These are phyloP conservation scores for Nomada fucata DNA, from an alignment of 2,888 invertebrate species.

Conservation along the genomic window DNA sequence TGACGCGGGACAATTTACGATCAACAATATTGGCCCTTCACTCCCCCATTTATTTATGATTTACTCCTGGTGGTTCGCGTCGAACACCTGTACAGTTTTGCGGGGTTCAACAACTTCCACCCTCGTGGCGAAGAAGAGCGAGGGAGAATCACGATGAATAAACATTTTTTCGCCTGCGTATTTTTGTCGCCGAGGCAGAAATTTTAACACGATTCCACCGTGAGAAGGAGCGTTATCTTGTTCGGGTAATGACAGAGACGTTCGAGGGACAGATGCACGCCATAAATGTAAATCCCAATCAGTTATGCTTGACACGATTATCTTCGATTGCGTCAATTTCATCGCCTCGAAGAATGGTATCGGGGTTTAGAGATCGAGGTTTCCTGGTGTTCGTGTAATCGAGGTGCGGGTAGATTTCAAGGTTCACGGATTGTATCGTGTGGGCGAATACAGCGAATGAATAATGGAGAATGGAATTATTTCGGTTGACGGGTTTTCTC, in stretches of 20 bases:
- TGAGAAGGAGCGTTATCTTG: conserved; percentile 1
- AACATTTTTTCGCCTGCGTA: conserved; percentile 24
- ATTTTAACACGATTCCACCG: neutral
- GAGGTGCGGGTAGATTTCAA: too few species aligned
- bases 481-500: neutral
- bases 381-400: neutral
- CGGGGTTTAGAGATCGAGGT: neutral
- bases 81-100: neutral
- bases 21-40: conserved; percentile 18
- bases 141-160: neutral
- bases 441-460: neutral
- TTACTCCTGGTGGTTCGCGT: conserved; percentile 12
- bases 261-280: conserved; percentile 34
- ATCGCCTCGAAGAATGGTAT: neutral
- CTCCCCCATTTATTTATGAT: conserved; percentile 19
- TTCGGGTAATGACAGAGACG: conserved; percentile 37
- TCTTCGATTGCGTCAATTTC: conserved; percentile 33
- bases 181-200: neutral
- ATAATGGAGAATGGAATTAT: neutral
- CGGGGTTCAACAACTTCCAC: conserved; percentile 9
- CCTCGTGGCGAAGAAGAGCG: neutral
- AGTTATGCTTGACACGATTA: conserved; percentile 24
- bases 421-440: too few species aligned
- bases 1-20: conserved; percentile 29
- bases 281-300: conserved; percentile 49